Percentiles rank a stretch among this genome's conserved stretches.
These are phyloP conservation scores for Heliconius sara DNA, from an alignment of 2,888 invertebrate genomes.

Conservation along the genomic window DNA sequence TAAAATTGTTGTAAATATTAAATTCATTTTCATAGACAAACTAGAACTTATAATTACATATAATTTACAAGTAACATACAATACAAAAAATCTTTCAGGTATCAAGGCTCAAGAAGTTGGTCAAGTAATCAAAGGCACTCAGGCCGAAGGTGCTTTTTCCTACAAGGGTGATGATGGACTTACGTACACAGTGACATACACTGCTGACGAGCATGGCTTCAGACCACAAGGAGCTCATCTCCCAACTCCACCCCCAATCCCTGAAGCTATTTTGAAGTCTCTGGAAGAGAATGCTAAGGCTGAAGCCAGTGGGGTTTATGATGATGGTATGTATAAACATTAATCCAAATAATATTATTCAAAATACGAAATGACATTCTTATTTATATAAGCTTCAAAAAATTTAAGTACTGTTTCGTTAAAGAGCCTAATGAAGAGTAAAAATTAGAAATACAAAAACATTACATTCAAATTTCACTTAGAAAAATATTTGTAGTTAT, in stretches of 20 bases:
- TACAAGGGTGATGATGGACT: conserved; percentile 85
- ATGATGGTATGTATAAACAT: conserved; percentile 69
- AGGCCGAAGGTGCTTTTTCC: conserved; percentile 81
- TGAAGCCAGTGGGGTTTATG: conserved; percentile 77
- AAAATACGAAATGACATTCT: too few species aligned
- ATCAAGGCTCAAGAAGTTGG: conserved; percentile 82
- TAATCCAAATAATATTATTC: background rate
- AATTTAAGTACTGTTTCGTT: too few species aligned
- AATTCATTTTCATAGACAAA: background rate
- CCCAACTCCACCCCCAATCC: conserved; percentile 84
- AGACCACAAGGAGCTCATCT: conserved; percentile 82
- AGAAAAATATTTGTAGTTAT: too few species aligned
- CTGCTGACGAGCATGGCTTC: conserved; percentile 85
- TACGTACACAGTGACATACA: conserved; percentile 80
- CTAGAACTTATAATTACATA: background rate
- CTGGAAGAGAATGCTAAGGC: conserved; percentile 78
- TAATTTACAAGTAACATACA: background rate
- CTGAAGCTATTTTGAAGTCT: conserved; percentile 80
- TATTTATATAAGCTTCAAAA: too few species aligned
- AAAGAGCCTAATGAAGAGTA: too few species aligned
- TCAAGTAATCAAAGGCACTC: conserved; percentile 65
- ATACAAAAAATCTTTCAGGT: conserved; percentile 52
- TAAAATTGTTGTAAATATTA: background rate
- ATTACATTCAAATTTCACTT: too few species aligned
- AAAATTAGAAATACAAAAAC: too few species aligned